These are phyloP conservation scores for Ictidomys tridecemlineatus DNA, from an alignment of 2,113 vertebrate species.

Conservation along the genomic window DNA sequence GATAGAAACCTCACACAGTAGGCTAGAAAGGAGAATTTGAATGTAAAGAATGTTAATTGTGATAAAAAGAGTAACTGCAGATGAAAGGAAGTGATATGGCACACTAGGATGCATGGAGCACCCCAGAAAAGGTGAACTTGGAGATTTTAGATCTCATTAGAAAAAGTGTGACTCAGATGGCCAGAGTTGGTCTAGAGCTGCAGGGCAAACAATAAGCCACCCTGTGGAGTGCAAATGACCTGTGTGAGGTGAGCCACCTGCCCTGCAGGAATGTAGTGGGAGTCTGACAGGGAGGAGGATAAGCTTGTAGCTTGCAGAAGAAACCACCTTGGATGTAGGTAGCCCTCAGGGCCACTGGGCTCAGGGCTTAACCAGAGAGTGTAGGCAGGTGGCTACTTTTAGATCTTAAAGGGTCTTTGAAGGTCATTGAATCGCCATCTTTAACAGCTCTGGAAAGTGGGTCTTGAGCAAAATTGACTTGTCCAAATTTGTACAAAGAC, in stretches of 20 bases:
- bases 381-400: background rate
- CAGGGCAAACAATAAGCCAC: background rate
- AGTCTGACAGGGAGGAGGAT: too few relatives aligned
- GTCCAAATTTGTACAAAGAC: background rate
- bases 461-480: background rate
- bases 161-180: background rate
- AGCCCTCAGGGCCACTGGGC: too few relatives aligned
- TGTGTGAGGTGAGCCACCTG: background rate
- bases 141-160: background rate
- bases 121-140: background rate
- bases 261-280: accelerated
- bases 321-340: background rate
- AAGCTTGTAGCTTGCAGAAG: background rate
- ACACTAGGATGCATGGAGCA: background rate
- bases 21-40: background rate
- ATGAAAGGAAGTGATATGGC: background rate
- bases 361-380: background rate
- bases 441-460: background rate
- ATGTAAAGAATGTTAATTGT: background rate
- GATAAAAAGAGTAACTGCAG: background rate
- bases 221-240: background rate
- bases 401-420: background rate
- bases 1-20: background rate
- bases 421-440: background rate
- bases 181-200: background rate